Base-by-base conservation (phyloP, 1,140 invertebrate genomes). In the Brachionus rotundiformis region DNA sequence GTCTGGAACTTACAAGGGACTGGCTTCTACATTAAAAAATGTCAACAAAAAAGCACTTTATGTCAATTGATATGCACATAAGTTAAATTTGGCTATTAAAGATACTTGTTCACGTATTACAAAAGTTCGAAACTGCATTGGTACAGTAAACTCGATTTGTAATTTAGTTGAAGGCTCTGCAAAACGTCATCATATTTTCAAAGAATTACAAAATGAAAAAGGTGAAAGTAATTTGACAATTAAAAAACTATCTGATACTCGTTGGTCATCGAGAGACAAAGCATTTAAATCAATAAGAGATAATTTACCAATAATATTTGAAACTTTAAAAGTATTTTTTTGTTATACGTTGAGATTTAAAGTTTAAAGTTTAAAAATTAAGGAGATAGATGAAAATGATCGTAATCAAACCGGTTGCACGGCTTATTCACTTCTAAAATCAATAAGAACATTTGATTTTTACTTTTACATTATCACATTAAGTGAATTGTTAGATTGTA, bases 101-200 rank as follows among this genome's bases (percentile, higher is more conserved):
- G 23, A 76, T 49, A 25, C 44, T 6, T 76, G 41, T 16, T 31
- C 6, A 8, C 23, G 16, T 54, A 31, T 16, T 49, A 29, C 16
- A 49, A 11, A 49, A 76, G 73, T 76, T 41, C 41, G 44, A 54
- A 76, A 76, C n/a, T 49, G 41, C 8, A 19, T 54, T n/a, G 73
- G 73, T 31, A 25, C 25, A 31, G 33, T 76, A n/a, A 49, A 49
- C 29, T 76, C 73, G 8, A 23, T 76, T 49, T 76, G 54, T 54
- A 76, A 76, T 76, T 31, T 76, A 23, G 49, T 76, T 54, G 25
- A 54, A 41, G 73, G 73, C 13, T 76, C 73, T 33, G 19, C 44
- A 29, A 76, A 76, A 54, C 73, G 44, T 29, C n/a, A 76, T 54
- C 29, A 29, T 19, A 76, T 76, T 54, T 76, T 76, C 49, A 47